A percentile compares a stretch with the other conserved stretches of the same genome.
These are phyloP conservation scores for Scytalopus superciliaris DNA, from an alignment of 2,113 vertebrate species.

Conservation along the genomic window DNA sequence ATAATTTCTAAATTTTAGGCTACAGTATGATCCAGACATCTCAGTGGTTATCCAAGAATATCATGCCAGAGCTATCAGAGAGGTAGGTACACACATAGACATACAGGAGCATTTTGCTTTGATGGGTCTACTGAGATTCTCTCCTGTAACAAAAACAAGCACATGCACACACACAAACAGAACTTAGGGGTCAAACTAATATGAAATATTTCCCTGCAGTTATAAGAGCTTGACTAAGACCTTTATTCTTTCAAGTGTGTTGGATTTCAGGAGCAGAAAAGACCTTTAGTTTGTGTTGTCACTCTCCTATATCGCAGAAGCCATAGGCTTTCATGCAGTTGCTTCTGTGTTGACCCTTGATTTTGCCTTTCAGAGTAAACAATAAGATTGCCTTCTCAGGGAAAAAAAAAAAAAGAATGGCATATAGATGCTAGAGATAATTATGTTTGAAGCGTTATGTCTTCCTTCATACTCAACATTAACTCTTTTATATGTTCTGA, in stretches of 20 bases:
- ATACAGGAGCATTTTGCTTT: neutral
- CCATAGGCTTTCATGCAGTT: neutral
- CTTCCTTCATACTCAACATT: neutral
- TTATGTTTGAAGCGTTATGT: neutral
- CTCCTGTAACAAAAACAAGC: neutral
- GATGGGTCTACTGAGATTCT: neutral
- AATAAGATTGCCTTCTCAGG: neutral
- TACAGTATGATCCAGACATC: neutral
- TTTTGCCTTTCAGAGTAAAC: conserved; percentile 15
- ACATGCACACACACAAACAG: neutral
- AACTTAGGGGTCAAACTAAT: neutral
- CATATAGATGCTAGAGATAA: neutral
- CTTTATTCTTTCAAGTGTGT: conserved; percentile 21
- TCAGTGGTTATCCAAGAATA: neutral
- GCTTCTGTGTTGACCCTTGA: neutral
- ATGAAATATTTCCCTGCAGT: neutral
- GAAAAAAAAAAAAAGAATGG: neutral
- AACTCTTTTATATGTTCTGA: neutral
- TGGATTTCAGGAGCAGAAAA: neutral
- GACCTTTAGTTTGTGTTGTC: neutral
- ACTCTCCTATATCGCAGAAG: neutral
- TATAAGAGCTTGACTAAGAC: neutral
- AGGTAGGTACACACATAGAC: neutral
- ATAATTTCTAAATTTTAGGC: neutral
- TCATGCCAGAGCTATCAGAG: neutral